Evolutionary conservation across 2,113 vertebrate genomes (phyloP).

Genomic region (Struthio camelus): DNA sequence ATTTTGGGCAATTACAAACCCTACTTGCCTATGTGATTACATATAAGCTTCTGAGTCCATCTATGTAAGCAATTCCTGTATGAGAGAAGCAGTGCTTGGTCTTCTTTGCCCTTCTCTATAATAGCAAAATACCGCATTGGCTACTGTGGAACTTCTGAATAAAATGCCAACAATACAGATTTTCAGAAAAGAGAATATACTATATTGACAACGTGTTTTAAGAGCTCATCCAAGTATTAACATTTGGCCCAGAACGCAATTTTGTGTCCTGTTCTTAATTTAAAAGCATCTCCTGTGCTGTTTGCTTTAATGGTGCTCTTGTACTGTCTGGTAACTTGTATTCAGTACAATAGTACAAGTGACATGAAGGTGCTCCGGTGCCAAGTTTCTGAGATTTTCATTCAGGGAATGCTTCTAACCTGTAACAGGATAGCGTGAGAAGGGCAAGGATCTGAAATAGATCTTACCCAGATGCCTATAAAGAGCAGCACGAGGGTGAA

Average conservation of each 20-base stretch:
- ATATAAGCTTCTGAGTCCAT: not conserved
- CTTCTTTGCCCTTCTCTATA: not conserved
- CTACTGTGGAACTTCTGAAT: not conserved
- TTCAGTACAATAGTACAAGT: not conserved
- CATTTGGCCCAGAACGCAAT: not conserved
- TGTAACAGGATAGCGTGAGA: not conserved
- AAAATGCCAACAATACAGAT: not conserved
- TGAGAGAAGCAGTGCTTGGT: not conserved
- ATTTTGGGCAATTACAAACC: not conserved
- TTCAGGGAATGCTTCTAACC: not conserved
- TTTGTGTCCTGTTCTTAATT: not conserved
- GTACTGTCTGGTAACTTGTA: not conserved
- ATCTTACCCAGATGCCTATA: not conserved
- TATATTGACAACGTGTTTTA: not conserved
- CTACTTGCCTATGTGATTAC: not conserved
- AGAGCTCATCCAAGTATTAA: not conserved
- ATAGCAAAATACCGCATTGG: not conserved
- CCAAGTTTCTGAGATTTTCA: not conserved
- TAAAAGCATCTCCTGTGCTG: not conserved
- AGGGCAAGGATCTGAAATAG: not conserved
- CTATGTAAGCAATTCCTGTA: not conserved
- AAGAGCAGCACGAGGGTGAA: not conserved
- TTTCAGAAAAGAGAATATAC: not conserved
- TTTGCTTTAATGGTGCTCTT: not conserved
- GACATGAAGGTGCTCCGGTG: not conserved